These are phyloP conservation scores for Otolemur crassicaudatus DNA, from an alignment of 2,797 vertebrate genomes.

Conservation along the genomic window DNA sequence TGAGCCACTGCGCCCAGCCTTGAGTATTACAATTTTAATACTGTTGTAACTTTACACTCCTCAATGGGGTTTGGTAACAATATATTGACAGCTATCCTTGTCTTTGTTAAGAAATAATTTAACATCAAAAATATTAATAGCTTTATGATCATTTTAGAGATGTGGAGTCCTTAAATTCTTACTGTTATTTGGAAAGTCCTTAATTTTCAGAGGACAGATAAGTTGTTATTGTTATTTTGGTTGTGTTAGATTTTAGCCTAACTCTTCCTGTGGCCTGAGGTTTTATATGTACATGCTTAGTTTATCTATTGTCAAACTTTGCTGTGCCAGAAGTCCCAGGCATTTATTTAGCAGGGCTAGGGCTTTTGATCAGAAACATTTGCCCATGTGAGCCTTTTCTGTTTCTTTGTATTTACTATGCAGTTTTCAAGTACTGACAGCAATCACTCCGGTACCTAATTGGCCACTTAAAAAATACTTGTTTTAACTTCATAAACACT, in stretches of 20 bases:
- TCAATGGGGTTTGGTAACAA: not conserved
- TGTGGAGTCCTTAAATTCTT: not conserved
- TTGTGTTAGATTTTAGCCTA: not conserved
- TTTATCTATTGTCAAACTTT: not conserved
- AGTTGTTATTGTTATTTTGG: not conserved
- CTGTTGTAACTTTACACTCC: not conserved
- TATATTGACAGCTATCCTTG: not conserved
- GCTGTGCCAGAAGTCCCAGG: not conserved
- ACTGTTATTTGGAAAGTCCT: not conserved
- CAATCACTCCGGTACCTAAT: not conserved
- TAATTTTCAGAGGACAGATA: not conserved
- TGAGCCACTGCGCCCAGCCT: too few species aligned
- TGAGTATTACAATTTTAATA: too few species aligned
- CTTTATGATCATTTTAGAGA: not conserved
- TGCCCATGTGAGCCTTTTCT: not conserved
- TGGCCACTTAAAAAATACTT: constrained; percentile 41
- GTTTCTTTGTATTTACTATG: not conserved
- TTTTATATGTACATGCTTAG: not conserved
- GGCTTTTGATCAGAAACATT: not conserved
- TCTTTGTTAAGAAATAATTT: constrained; percentile 31
- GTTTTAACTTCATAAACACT: constrained; percentile 49
- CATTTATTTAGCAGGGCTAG: not conserved
- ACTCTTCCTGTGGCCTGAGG: not conserved
- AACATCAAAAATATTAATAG: not conserved
- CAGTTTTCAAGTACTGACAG: constrained; percentile 39